Conservation (phyloP, 2,797 vertebrate species). For the Spondyliosoma cantharus region DNA sequence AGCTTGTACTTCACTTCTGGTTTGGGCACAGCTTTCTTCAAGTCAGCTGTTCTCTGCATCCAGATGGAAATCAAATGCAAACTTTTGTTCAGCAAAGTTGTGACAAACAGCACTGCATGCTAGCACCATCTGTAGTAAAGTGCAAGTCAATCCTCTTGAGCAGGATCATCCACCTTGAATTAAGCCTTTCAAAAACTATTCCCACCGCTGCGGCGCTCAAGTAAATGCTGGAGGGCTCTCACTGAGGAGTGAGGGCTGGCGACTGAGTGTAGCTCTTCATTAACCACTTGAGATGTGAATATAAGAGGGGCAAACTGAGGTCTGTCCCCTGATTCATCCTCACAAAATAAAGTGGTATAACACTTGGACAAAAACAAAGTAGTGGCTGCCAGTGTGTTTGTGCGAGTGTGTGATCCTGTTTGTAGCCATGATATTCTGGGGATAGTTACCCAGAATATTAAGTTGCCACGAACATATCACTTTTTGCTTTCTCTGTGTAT, state of each 20-base stretch:
- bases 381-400: not conserved
- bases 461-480: not conserved
- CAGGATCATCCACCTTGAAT: constrained; percentile 48
- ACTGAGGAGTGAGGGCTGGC: not conserved
- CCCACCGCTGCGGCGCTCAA: constrained; percentile 15
- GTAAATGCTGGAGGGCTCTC: constrained; percentile 36
- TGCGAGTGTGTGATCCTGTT: not conserved
- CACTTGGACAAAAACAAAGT: constrained; percentile 1
- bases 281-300: constrained; percentile 22
- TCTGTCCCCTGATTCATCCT: constrained; percentile 3
- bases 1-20: constrained; percentile 41
- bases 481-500: not conserved
- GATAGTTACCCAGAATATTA: not conserved
- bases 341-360: constrained; percentile 9
- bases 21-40: constrained; percentile 9
- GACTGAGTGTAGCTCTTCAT: constrained; percentile 17
- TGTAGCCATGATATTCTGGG: not conserved
- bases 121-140: constrained; percentile 28
- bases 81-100: constrained; percentile 34
- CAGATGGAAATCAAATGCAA: constrained; percentile 26
- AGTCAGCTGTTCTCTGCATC: constrained; percentile 41
- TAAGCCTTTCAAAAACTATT: constrained; percentile 39
- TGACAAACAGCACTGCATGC: constrained; percentile 3
- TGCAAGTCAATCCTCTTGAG: constrained; percentile 34
- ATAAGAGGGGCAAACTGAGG: not conserved